A percentile compares a stretch with the other conserved stretches of the same genome.
Conservation (phyloP, 1,140 invertebrate genomes). For the Eurosta solidaginis region DNA sequence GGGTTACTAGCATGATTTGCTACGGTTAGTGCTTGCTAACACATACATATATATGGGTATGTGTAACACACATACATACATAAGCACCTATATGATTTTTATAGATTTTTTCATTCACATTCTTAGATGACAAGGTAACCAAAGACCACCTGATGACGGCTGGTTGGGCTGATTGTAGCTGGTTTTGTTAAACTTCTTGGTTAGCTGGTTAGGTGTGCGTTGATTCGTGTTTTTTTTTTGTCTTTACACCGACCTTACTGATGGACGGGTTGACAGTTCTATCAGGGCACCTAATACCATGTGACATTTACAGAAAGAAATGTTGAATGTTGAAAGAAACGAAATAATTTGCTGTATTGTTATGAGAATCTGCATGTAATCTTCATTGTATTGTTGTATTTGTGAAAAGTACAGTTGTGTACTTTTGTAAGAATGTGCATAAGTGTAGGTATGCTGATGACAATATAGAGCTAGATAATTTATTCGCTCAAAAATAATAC, state of each 20-base stretch:
- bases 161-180: not conserved
- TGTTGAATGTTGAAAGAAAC: not conserved
- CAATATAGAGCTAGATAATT: too few relatives aligned
- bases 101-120: not conserved
- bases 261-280: slow-evolving; percentile 21
- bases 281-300: slow-evolving; percentile 30
- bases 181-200: not conserved
- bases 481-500: too few relatives aligned
- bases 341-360: not conserved
- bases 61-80: not conserved
- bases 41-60: not conserved
- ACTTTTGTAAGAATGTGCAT: too few relatives aligned
- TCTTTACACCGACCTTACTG: slow-evolving; percentile 6
- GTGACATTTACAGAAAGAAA: slow-evolving; percentile 30
- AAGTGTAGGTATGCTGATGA: too few relatives aligned
- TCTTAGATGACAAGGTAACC: not conserved
- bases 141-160: slow-evolving; percentile 11
- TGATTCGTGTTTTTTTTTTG: not conserved
- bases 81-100: not conserved
- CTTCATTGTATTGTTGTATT: too few relatives aligned
- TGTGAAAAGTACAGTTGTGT: too few relatives aligned
- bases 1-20: not conserved
- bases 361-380: too few relatives aligned
- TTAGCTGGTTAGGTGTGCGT: not conserved
- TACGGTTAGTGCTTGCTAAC: not conserved